A percentile compares a stretch with the other conserved stretches of the same genome.
Conservation (phyloP, 2,113 vertebrate species). For the Phycodurus eques region DNA sequence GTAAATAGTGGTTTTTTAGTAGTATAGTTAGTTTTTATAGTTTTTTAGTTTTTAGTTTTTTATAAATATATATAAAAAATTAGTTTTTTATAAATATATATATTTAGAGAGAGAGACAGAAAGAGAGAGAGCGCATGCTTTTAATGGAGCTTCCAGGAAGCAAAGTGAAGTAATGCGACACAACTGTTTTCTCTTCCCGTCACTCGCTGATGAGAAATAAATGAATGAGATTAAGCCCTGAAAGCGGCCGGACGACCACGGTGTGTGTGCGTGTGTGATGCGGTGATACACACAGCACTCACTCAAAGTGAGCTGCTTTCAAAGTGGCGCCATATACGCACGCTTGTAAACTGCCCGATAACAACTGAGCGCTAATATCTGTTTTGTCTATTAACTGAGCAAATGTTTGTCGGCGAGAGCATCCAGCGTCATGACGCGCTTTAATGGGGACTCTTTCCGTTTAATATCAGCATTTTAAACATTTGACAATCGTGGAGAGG, state of each 20-base stretch:
- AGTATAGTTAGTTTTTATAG: no score
- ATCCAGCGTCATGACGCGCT: neutral
- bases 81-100: no score
- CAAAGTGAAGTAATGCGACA: conserved; percentile 48
- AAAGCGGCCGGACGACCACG: conserved; percentile 13
- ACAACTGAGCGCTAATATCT: neutral
- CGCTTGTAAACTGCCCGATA: neutral
- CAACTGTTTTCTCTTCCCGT: conserved; percentile 59
- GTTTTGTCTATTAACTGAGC: neutral
- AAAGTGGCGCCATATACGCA: neutral
- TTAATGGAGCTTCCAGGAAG: conserved; percentile 67
- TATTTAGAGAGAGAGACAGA: neutral
- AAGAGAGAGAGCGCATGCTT: conserved; percentile 20
- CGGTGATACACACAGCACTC: conserved; percentile 3
- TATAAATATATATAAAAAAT: no score
- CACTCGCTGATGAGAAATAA: conserved; percentile 61
- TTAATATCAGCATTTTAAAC: no score
- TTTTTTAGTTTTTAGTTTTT: no score
- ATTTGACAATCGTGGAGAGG: neutral
- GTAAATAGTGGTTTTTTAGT: conserved; percentile 70
- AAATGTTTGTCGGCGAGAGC: neutral
- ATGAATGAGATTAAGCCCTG: conserved; percentile 68
- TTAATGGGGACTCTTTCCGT: neutral
- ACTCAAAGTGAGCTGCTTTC: neutral
- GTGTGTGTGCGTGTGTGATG: conserved; percentile 21